These are phyloP conservation scores for Drosophila suboccidentalis DNA, from an alignment of 2,888 invertebrate species.

Conservation along the genomic window DNA sequence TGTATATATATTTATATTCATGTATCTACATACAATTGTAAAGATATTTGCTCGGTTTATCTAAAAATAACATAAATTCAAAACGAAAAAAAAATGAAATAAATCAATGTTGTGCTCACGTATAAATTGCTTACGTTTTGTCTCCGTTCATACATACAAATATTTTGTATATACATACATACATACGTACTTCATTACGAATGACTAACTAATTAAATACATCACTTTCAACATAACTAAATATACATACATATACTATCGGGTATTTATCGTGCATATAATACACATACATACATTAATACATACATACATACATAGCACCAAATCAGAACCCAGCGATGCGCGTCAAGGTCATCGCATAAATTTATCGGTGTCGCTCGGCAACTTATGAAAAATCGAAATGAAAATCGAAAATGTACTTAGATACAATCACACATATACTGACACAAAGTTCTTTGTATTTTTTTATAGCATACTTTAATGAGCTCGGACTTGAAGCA, in stretches of 20 bases:
- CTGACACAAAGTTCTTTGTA: conserved; percentile 7
- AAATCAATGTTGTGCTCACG: conserved; percentile 22
- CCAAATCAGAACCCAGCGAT: conserved; percentile 28
- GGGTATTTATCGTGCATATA: too few relatives aligned
- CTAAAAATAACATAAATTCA: conserved; percentile 28
- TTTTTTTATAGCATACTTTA: conserved; percentile 58
- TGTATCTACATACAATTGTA: background rate
- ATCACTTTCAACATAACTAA: too few relatives aligned
- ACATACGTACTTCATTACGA: conserved; percentile 3
- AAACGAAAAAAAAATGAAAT: conserved; percentile 6
- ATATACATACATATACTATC: too few relatives aligned
- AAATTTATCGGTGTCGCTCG: conserved; percentile 40
- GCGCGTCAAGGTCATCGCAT: conserved; percentile 51
- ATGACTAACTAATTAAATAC: conserved; percentile 13
- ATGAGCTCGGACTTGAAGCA: conserved; percentile 35
- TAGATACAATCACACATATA: conserved; percentile 19
- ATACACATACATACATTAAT: background rate
- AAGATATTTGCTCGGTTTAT: conserved; percentile 1
- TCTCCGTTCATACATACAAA: background rate
- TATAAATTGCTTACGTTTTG: conserved; percentile 5
- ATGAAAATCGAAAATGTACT: conserved; percentile 36
- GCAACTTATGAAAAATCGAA: conserved; percentile 44
- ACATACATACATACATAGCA: background rate
- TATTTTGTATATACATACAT: background rate
- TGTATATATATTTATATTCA: background rate